A percentile compares a stretch with the other conserved stretches of the same genome.
These are phyloP conservation scores for Sebastes iracundus DNA, from an alignment of 2,797 vertebrate species.

Conservation along the genomic window DNA sequence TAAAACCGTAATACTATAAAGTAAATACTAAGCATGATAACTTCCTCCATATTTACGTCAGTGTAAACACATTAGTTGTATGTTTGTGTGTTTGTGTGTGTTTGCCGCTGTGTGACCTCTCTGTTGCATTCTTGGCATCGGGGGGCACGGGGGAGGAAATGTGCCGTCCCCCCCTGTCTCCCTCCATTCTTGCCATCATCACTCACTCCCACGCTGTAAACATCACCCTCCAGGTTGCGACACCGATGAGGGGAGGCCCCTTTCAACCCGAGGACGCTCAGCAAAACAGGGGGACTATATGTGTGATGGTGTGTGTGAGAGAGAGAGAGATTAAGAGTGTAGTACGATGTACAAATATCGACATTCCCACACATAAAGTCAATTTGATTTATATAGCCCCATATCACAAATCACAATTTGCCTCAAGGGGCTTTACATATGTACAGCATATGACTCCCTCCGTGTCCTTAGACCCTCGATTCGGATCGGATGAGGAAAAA, in stretches of 20 bases:
- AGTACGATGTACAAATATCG: not conserved
- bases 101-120: constrained; percentile 43
- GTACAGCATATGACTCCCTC: no score
- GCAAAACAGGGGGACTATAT: not conserved
- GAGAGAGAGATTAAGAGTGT: not conserved
- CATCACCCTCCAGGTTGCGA: constrained; percentile 63
- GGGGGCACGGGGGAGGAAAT: constrained; percentile 31
- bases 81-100: not conserved
- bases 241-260: constrained; percentile 37
- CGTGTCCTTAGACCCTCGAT: not conserved
- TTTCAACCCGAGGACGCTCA: constrained; percentile 11
- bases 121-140: constrained; percentile 15
- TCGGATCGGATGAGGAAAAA: not conserved
- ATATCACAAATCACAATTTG: not conserved
- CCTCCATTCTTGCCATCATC: constrained; percentile 52
- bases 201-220: constrained; percentile 69
- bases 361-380: not conserved
- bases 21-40: not conserved
- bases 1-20: not conserved
- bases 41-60: not conserved
- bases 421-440: not conserved
- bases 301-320: not conserved
- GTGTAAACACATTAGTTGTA: not conserved
- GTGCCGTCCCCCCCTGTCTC: constrained; percentile 13
- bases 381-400: not conserved